Evolutionary conservation across 2,888 invertebrate genomes (phyloP), one percentile per base, ranked within the genome.

Genomic region (Apodemia zela): DNA sequence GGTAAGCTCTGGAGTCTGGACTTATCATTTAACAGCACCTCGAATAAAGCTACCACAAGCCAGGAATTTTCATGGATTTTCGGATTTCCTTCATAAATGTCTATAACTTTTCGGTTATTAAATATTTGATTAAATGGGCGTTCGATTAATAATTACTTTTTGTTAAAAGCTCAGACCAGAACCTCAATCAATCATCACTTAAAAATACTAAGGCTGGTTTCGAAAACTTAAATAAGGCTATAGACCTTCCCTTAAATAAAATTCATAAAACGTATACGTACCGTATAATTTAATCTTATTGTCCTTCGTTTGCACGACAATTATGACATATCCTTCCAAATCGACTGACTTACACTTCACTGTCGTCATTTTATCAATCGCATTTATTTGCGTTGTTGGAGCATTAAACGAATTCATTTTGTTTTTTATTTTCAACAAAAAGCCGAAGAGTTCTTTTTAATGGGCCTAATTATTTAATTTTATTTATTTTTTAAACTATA

Each of bases 241-340:
- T 11, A 11, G 38, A 42, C 5, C 13, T 42, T 42, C 13, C 42
- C 42, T 8, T 15, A 1, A 42, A 15, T 42, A 42, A 42, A 42
- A 42, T 42, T 13, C 42, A 42, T 42, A 42, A 15, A 42, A 42
- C 4, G 15, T 15, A 13, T 0, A 84, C 90, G 87, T 87, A 97
- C 97, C 98, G 83, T 98, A 98, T 72, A 98, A 93, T 93, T 98
- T 98, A 78, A 97, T 97, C 93, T 97, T 97, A 86, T 97, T 97
- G 89, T 98, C 98, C 87, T 97, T 96, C 80, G 97, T 97, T 92
- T 98, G 97, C 74, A 97, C 97, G 83, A 98, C 94, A 82, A 98
- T 97, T 84, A 98, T 98, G 82, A 98, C 97, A 92, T 98, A 98
- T 81, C 98, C 98, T 80, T 97, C 97, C 83, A 98, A 93, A 93